These are phyloP conservation scores for Sitta carolinensis DNA, from an alignment of 2,797 vertebrate genomes.

Conservation along the genomic window DNA sequence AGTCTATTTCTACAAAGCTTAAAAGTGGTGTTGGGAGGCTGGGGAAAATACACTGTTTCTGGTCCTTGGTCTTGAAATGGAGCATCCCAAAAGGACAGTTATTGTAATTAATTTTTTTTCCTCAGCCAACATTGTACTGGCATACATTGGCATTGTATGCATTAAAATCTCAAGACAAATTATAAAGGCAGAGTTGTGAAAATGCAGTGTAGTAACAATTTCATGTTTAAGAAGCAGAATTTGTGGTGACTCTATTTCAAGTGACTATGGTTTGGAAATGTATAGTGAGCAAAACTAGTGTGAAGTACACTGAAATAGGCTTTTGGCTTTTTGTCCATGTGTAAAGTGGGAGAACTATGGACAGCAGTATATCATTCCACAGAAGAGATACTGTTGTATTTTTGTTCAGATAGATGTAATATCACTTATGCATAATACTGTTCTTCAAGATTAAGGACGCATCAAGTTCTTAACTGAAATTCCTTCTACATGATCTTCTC, in stretches of 20 bases:
- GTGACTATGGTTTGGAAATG: not conserved
- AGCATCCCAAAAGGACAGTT: not conserved
- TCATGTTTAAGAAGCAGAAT: not conserved
- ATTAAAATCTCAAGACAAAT: not conserved
- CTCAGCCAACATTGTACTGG: not conserved
- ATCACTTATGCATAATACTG: not conserved
- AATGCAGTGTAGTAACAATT: not conserved
- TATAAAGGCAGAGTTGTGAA: not conserved
- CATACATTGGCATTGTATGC: not conserved
- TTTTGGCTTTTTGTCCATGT: not conserved
- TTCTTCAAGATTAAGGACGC: not conserved
- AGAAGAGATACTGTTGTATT: not conserved
- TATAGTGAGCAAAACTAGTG: not conserved
- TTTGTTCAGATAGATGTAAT: not conserved
- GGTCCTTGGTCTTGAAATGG: not conserved
- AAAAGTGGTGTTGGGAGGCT: not conserved
- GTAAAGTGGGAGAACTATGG: not conserved
- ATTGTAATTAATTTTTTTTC: not conserved
- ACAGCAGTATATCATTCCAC: not conserved
- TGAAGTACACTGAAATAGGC: not conserved
- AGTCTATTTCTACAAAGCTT: not conserved
- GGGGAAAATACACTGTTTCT: not conserved
- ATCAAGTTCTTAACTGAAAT: not conserved
- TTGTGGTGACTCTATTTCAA: not conserved
- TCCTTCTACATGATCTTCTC: not conserved